Conservation (phyloP, 2,113 vertebrate genomes). For the Sciurus niger region DNA sequence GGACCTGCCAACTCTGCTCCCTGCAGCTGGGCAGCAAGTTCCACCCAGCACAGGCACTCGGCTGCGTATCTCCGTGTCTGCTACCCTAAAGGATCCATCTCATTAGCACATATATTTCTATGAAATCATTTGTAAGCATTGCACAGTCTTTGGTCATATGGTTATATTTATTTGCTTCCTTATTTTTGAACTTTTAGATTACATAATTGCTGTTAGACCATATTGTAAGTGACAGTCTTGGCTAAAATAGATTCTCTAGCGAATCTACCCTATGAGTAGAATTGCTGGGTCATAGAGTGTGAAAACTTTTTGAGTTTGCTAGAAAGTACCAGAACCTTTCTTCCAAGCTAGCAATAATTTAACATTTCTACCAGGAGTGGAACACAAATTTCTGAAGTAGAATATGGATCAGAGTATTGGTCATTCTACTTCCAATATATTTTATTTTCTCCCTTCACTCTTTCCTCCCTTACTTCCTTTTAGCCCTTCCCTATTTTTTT, state of each 20-base stretch:
- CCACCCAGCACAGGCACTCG: too few relatives aligned
- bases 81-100: too few relatives aligned
- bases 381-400: not conserved
- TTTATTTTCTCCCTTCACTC: not conserved
- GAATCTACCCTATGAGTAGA: not conserved
- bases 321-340: not conserved
- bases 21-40: not conserved
- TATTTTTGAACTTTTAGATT: conserved; percentile 10
- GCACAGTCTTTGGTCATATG: not conserved
- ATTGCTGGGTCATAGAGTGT: not conserved
- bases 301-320: not conserved
- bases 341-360: not conserved
- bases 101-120: not conserved
- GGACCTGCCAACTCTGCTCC: too few relatives aligned
- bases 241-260: not conserved
- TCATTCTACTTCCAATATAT: not conserved
- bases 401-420: not conserved
- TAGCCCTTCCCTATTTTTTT: not conserved
- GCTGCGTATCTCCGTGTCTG: not conserved
- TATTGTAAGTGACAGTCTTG: not conserved
- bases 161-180: not conserved
- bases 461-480: not conserved
- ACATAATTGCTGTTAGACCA: not conserved
- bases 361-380: not conserved
- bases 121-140: too few relatives aligned